Base-by-base conservation (phyloP, 2,797 vertebrate genomes). In the Oreochromis grahami region DNA sequence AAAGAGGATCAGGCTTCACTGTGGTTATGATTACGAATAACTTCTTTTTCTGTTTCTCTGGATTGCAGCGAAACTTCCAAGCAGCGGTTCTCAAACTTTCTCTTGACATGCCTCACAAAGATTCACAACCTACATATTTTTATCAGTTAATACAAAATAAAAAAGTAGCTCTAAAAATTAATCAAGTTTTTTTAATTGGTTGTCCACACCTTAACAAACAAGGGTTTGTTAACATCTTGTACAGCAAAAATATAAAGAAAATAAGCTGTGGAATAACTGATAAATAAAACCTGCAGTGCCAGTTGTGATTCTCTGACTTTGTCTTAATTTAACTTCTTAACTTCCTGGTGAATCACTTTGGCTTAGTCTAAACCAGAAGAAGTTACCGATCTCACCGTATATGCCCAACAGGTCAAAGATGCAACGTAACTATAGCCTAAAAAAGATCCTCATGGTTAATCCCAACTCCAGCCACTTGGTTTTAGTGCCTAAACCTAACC, bases 181-280 rank as follows among this genome's bases (percentile, higher is more conserved):
- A 63, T 38, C 10, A 2, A n/a, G 19, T 5, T 21, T 43, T 26
- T 41, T 68, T 3, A 9, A 68, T 43, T 15, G 3, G 21, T 68
- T 68, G n/a, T 26, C 63, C 63, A 38, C 58, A n/a, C 0, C 0
- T 63, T 34, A 63, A 1, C 0, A 63, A 36, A 21, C 19, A 21
- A 38, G 34, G 10, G 10, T 52, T 11, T n/a, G n/a, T 0, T 21
- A 52, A 3, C 50, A 52, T 52, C 0, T 52, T 21, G 19, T 11
- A 21, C 5, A n/a, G 6, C 6, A 63, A 63, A 63, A 36, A 1
- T 4, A 63, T n/a, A 63, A 63, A 63, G 32, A 63, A 60, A 60
- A 60, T 34, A 1, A 63, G 19, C 32, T 1, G 58, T 36, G 32
- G 58, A 36, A 1, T 13, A 38, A 63, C 58, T 36, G 32, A 63